Base-by-base conservation (phyloP, 2,888 invertebrate genomes). In the Rambutsinella grinnellia region DNA sequence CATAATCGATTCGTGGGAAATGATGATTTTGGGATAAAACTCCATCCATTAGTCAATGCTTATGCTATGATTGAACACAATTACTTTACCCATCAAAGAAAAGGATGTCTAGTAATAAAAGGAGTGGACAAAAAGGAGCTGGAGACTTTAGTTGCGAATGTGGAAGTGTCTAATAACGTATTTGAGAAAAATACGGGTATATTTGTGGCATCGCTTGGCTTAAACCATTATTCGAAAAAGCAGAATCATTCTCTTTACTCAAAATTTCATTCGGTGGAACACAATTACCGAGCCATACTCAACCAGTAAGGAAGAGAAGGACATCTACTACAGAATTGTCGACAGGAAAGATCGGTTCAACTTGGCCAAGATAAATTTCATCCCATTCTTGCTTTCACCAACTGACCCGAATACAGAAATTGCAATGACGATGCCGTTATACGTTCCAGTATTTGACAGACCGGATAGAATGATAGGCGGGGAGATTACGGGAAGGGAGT, bases 401-500 rank as follows among this genome's bases (percentile, higher is more conserved):
- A 94, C 95, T 76, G 95, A 97, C 87, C 93, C 97, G 0, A 93
- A 93, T 17, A 93, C 97, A 0, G 93, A 93, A 5, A 93, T 93
- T 83, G 92, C 93, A 23, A 93, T 94, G 84, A 90, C 90, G 26
- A 91, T 93, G 84, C 92, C 92, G 5, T 89, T 92, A 2, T 93
- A 91, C 84, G 94, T 95, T 0, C 93, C 95, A 0, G 90, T 92
- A 82, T 95, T 96, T 85, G 90, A 91, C 70, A 89, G 90, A 26
- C 90, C 91, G 6, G 92, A 91, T 36, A 92, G 92, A 84, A 87
- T 90, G 53, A 92, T 96, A 15, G 96, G 96, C 0, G 97, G 97
- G 19, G 96, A 97, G 87, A 94, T 98, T 0, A 96, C 95, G 86
- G 97, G 97, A 0, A 92, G 93, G 84, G 95, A 95, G 88, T 90